phyloP scores from a whole-genome alignment of 2,113 vertebrate species.

The Lontra canadensis region DNA sequence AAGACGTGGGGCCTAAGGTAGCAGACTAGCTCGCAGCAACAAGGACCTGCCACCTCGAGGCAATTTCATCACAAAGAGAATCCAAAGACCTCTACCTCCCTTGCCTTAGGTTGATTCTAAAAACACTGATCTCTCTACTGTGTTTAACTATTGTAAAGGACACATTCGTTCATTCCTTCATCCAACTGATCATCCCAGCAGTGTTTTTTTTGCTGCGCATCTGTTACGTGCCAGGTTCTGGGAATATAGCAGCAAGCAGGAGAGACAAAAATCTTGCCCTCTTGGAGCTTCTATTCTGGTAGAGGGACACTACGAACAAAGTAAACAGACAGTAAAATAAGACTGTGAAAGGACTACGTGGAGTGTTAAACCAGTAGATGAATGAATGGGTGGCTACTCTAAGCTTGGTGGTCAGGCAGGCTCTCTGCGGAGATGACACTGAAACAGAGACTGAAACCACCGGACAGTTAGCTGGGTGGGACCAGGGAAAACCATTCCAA shows the following conservation, averaged over 20 bases:
- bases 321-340: not conserved
- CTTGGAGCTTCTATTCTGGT: not conserved
- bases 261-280: not conserved
- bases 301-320: not conserved
- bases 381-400: fast-evolving
- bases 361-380: not conserved
- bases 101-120: not conserved
- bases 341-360: not conserved
- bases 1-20: not conserved
- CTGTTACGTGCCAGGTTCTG: not conserved
- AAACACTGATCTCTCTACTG: not conserved
- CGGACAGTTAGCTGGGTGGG: not conserved
- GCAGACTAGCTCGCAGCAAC: not conserved
- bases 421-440: not conserved
- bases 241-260: not conserved
- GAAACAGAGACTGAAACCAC: not conserved
- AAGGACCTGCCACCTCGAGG: not conserved
- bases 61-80: not conserved
- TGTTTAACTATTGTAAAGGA: not conserved
- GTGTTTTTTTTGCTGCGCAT: not conserved
- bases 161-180: not conserved
- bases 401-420: not conserved
- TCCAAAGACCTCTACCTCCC: not conserved
- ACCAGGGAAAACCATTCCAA: not conserved
- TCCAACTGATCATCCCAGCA: not conserved